Base-by-base conservation (phyloP, 2,797 vertebrate genomes). In the Hyperoplus lanceolatus region DNA sequence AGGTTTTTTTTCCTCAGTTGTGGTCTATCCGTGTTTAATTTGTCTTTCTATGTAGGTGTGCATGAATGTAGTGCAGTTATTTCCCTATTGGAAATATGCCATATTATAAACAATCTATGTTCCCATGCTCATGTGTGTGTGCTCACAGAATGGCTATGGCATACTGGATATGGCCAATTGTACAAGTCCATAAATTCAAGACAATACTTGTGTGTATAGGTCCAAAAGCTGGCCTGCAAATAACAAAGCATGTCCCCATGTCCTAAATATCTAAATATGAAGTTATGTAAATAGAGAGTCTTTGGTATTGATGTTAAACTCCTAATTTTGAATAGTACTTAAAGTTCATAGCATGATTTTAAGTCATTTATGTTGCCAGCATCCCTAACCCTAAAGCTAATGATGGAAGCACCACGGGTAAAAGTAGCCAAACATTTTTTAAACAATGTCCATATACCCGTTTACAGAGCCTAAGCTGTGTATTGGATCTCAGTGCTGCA, bases 61-160 rank as follows among this genome's bases (percentile, higher is more conserved):
- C 45, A 54, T 62, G 21, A 50, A 70, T 63, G 56, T 41, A 60
- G 73, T 51, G 29, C 18, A 50, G 38, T 72, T 45, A 57, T 77
- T 77, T 50, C 45, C 51, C 5, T 18, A 73, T 61, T 67, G 13
- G 58, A 87, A 81, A 79, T 48, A 49, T 64, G 13, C 4, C 29
- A 29, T 29, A 14, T 10, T 43, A 63, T 77, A 74, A 86, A 75
- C 81, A 39, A 46, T 69, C n/a, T 46, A 51, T n/a, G 64, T 55
- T 61, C 11, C 42, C 38, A 46, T 43, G 21, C 5, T 49, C 67
- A 42, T 68, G 67, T 45, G 50, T 39, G 42, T 58, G 71, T 65
- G 13, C 60, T 54, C 65, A 36, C 54, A 61, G 54, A 43, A 45
- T 70, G 60, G 15, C 49, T 18, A 29, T 29, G 29, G 29, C 29